Evolutionary conservation across 2,113 vertebrate genomes (phyloP).

Genomic region (Artemisiospiza belli): DNA sequence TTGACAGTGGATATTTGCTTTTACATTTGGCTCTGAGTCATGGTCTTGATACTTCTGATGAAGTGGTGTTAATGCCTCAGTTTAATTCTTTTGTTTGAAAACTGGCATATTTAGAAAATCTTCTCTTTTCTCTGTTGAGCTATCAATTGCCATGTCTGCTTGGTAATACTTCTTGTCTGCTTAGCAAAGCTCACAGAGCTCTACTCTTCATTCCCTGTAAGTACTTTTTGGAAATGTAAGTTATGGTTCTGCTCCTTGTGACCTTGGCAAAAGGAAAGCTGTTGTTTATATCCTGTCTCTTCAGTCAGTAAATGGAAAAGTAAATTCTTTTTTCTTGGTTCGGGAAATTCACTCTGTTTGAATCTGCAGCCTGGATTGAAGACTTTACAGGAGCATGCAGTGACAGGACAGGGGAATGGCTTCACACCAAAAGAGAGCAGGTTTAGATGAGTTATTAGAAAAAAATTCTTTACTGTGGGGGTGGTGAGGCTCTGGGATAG

Average conservation of each 20-base stretch:
- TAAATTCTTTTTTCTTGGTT: neutral
- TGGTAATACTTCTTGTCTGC: neutral
- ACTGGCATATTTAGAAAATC: neutral
- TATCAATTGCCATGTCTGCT: neutral
- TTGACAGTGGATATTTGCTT: constrained; percentile 1
- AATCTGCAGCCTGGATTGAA: neutral
- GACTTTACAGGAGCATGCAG: neutral
- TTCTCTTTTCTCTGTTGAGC: neutral
- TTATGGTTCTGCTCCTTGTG: neutral
- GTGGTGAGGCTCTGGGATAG: neutral
- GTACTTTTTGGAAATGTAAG: neutral
- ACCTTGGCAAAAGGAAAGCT: neutral
- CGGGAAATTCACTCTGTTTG: neutral
- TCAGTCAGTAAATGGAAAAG: neutral
- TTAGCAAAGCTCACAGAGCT: neutral
- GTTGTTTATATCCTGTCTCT: neutral
- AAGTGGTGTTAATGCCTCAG: neutral
- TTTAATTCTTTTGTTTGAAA: constrained; percentile 7
- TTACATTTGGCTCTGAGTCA: neutral
- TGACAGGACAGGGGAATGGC: neutral
- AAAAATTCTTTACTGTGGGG: neutral
- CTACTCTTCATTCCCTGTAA: neutral
- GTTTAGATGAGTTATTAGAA: neutral
- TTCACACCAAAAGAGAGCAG: neutral
- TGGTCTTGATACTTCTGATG: neutral